Base-by-base conservation (phyloP, 1,140 invertebrate species). In the honey bee (Apis mellifera) region DNA sequence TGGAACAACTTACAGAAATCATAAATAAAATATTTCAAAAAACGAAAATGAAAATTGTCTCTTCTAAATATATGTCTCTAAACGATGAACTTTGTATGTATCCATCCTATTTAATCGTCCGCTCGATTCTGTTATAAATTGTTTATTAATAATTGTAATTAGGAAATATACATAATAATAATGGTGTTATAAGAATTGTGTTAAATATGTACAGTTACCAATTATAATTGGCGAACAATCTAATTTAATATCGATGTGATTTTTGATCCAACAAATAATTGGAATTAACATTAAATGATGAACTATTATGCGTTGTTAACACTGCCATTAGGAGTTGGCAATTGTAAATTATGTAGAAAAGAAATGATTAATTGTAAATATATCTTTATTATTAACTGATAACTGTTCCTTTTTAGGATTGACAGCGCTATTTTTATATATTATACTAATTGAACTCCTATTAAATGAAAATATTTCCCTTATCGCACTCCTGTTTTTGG, bases 141-240 rank as follows among this genome's bases (percentile, higher is more conserved):
- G 87, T 93, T 93, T 90, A 93, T 91, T 92, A 90, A 93, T 91
- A 87, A 92, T 90, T 93, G 90, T 93, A 93, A 93, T 90, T 92
- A 92, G 90, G 80, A 73, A 89, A 89, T 92, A 92, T 42, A 42
- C 5, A 42, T 76, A 89, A 91, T 86, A 90, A 92, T 91, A 91
- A 90, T 86, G 87, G 89, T 92, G 92, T 93, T 92, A 90, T 92
- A 89, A 93, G 92, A 89, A 93, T 93, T 94, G 88, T 93, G 90
- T 93, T 93, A 90, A 91, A 92, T 93, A 94, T 94, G 92, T 93
- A 93, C 92, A 93, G 92, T 94, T 93, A 93, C 91, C 91, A 93
- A 92, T 92, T 93, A 92, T 90, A 91, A 93, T 93, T 92, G 92
- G 91, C 91, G 92, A 92, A 92, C 89, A 83, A 82, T 88, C 75